A percentile compares a stretch with the other conserved stretches of the same genome.
phyloP scores from a whole-genome alignment of 2,888 invertebrate genomes.

The Dynastes tityus region DNA sequence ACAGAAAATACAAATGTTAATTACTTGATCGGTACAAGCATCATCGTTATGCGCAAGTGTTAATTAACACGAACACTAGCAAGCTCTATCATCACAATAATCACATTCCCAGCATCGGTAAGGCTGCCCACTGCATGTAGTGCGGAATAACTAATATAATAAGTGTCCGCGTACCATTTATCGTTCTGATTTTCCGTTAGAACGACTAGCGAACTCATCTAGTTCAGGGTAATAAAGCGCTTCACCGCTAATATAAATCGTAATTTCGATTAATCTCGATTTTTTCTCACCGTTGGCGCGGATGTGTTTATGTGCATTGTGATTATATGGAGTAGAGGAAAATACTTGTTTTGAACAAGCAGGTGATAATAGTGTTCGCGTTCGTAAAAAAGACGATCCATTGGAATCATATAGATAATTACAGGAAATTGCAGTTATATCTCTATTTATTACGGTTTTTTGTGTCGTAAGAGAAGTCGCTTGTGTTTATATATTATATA shows the following conservation, averaged over 20 bases:
- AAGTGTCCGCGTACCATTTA: constrained; percentile 9
- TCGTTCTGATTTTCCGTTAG: constrained; percentile 39
- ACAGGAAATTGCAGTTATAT: constrained; percentile 30
- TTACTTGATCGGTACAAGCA: no score
- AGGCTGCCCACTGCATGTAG: neutral
- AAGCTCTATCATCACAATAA: no score
- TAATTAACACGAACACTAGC: no score
- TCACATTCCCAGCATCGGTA: neutral
- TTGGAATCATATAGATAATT: constrained; percentile 16
- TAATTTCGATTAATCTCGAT: constrained; percentile 39
- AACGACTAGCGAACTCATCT: constrained; percentile 25
- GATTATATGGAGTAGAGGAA: constrained; percentile 6
- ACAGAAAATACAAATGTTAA: no score
- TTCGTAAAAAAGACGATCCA: neutral
- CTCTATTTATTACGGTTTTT: constrained; percentile 24
- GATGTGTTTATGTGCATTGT: constrained; percentile 25
- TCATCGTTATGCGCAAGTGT: no score
- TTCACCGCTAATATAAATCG: constrained; percentile 32
- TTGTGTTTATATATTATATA: neutral
- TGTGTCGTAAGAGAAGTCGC: neutral
- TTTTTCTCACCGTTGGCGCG: constrained; percentile 11
- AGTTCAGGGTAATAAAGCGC: constrained; percentile 32
- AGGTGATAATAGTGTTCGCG: constrained; percentile 23
- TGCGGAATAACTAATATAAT: neutral
- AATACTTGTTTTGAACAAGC: constrained; percentile 1